Conservation (phyloP, 2,113 vertebrate species). For the Pituophis catenifer region DNA sequence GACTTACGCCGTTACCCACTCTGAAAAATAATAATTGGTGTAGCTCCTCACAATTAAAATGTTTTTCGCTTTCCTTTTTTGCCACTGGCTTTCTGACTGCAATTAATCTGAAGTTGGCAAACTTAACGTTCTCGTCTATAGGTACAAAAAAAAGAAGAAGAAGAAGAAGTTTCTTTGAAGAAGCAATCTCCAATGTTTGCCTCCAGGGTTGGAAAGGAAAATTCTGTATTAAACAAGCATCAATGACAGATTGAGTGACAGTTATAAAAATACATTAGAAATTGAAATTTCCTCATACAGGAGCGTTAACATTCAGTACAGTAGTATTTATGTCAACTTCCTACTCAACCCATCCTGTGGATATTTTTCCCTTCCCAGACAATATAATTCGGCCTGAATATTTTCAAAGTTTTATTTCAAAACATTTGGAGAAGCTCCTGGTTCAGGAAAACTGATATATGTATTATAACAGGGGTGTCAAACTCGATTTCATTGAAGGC, state of each 20-base stretch:
- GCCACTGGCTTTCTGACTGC: slow-evolving; percentile 34
- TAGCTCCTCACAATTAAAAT: background rate
- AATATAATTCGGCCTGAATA: background rate
- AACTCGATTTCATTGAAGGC: too few species aligned
- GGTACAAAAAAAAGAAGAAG: slow-evolving; percentile 38
- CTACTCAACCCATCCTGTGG: background rate
- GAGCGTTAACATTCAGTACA: background rate
- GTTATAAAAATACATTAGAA: slow-evolving; percentile 46
- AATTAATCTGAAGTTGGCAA: slow-evolving; percentile 18
- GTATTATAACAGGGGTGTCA: background rate
- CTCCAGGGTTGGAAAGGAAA: slow-evolving; percentile 10
- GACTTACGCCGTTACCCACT: background rate
- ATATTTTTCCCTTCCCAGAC: background rate
- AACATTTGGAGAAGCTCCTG: background rate
- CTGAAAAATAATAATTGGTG: background rate
- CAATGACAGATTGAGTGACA: slow-evolving; percentile 48
- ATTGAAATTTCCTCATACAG: background rate
- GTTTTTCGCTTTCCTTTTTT: background rate
- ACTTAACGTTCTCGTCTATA: slow-evolving; percentile 15
- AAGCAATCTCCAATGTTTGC: slow-evolving; percentile 27
- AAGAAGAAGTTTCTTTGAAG: slow-evolving; percentile 31
- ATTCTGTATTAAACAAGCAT: slow-evolving; percentile 8
- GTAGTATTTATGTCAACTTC: background rate
- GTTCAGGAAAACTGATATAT: background rate
- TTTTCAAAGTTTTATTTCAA: background rate